Evolutionary conservation across 2,888 invertebrate species (phyloP), one percentile per base, ranked within the genome.

Genomic region (Spialia ferax): DNA sequence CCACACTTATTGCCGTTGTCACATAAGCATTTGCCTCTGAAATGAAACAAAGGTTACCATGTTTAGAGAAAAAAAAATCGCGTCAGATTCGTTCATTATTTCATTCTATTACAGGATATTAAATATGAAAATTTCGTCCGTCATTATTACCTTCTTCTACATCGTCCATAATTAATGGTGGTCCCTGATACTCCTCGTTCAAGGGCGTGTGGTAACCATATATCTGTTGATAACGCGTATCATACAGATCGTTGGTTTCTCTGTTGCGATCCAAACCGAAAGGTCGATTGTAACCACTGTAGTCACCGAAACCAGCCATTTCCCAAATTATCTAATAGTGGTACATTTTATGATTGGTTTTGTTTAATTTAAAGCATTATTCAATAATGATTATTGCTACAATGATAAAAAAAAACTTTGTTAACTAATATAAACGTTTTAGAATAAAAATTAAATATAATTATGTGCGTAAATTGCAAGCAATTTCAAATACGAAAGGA

Each of bases 1-100:
- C 96, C 77, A 97, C 94, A 77, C 97, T 96, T 70, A 97, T 97
- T 71, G 97, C 97, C 74, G 96, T 95, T 8, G 96, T 96, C n/a
- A 97, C 95, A 85, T 97, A 97, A 63, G 95, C 95, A 77, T 95
- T 91, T 72, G 75, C 85, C 70, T 91, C 93, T 93, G 84, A 67
- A 88, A 88, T 15, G 38, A 68, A 50, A 63, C 6, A 8, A 23
- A n/a, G 10, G 15, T 29, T 26, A n/a, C 6, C n/a, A 29, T 10
- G 10, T 1, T 54, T 8, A n/a, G 6, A n/a, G 6, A 54, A 29
- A 29, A 29, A 54, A 61, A 32, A 26, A 54, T 59, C 55, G 5
- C 23, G 15, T 32, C 23, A 50, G 48, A 8, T 32, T 18, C 8
- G 13, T 20, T 3, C 42, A 18, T 15, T 18, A n/a, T n/a, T n/a